Conservation (phyloP, 2,797 vertebrate species). For the Lagorchestes hirsutus region DNA sequence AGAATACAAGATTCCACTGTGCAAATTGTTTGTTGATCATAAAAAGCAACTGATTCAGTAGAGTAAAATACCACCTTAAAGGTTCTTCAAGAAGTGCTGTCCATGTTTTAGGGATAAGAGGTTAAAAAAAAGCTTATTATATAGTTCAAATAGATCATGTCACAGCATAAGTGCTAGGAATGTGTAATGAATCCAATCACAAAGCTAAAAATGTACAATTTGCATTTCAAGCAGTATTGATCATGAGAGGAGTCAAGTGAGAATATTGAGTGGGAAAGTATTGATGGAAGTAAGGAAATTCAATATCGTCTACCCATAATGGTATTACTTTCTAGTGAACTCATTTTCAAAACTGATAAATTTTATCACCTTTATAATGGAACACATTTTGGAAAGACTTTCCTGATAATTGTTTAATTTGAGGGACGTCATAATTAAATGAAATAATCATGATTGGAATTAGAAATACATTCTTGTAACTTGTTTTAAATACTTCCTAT, state of each 20-base stretch:
- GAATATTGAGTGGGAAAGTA: conserved; percentile 21
- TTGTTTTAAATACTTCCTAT: not conserved
- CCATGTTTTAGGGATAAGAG: not conserved
- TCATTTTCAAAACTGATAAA: conserved; percentile 27
- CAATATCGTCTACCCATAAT: conserved; percentile 21
- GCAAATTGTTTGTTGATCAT: not conserved
- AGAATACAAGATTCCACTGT: not conserved
- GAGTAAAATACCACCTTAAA: not conserved
- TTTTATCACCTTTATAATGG: conserved; percentile 28
- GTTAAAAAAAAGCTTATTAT: conserved; percentile 27
- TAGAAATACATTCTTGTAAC: conserved; percentile 28
- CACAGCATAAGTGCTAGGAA: not conserved
- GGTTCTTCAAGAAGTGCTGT: not conserved
- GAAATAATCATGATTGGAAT: conserved; percentile 24
- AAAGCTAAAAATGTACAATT: conserved; percentile 55
- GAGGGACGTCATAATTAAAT: not conserved
- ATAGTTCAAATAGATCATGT: conserved; percentile 42
- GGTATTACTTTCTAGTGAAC: conserved; percentile 30
- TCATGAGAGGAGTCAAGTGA: conserved; percentile 36
- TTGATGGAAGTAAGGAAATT: conserved; percentile 46
- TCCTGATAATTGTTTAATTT: conserved; percentile 24
- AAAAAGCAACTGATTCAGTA: not conserved
- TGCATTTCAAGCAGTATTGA: conserved; percentile 59
- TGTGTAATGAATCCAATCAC: conserved; percentile 34
- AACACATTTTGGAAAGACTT: conserved; percentile 46